Conservation (phyloP, 2,797 vertebrate species). For the Silurus lanzhouensis region DNA sequence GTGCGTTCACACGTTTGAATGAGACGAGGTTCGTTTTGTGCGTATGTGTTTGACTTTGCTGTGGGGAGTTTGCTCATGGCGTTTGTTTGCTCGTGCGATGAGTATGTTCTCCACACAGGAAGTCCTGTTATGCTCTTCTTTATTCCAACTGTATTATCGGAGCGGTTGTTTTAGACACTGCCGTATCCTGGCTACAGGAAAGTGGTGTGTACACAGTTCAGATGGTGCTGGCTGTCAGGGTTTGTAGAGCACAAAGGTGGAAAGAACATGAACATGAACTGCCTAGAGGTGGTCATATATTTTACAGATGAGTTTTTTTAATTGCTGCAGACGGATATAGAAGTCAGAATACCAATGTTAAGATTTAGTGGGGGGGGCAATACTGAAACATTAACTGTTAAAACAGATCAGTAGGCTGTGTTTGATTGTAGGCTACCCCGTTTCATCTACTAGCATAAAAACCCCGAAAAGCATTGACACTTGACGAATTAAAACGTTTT, state of each 20-base stretch:
- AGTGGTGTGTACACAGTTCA: conserved; percentile 17
- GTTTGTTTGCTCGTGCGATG: conserved; percentile 44
- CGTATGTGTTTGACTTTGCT: conserved; percentile 51
- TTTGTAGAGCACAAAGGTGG: conserved; percentile 16
- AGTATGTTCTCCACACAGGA: conserved; percentile 44
- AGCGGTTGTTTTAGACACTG: conserved; percentile 14
- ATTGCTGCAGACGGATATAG: background rate
- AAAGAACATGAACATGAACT: conserved; percentile 14
- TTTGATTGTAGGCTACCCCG: background rate
- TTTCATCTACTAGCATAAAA: background rate
- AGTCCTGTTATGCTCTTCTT: conserved; percentile 41
- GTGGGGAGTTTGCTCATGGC: conserved; percentile 49
- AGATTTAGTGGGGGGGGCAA: background rate
- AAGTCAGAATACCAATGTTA: background rate
- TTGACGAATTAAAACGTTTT: background rate
- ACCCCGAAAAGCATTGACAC: background rate
- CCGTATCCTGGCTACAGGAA: conserved; percentile 37
- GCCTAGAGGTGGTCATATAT: conserved; percentile 12
- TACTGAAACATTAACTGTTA: background rate
- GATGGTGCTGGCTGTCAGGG: conserved; percentile 25
- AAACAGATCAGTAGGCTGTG: background rate
- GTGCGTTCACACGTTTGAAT: conserved; percentile 11
- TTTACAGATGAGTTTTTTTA: background rate
- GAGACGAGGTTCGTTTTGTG: conserved; percentile 35
- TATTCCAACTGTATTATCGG: conserved; percentile 28